Percentiles rank a stretch among this genome's conserved stretches.
phyloP scores from a whole-genome alignment of 2,888 invertebrate species.

The Eupithecia inturbata region DNA sequence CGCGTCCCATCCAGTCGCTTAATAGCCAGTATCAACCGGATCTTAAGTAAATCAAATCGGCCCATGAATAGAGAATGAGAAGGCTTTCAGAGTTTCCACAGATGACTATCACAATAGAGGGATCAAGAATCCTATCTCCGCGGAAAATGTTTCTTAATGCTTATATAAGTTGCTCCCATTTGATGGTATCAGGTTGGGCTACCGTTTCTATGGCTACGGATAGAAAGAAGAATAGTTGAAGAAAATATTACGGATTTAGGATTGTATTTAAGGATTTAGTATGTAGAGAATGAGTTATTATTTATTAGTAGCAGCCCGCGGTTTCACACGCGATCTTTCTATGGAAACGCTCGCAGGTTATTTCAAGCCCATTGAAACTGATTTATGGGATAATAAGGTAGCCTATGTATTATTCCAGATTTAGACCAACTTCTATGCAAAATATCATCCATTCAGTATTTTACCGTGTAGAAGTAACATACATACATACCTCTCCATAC shows the following conservation, averaged over 20 bases:
- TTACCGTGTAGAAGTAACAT: too few species aligned
- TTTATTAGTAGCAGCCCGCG: too few species aligned
- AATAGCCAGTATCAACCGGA: constrained; percentile 81
- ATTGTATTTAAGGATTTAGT: background rate
- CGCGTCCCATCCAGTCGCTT: constrained; percentile 71
- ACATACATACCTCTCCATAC: too few species aligned
- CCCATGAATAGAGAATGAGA: constrained; percentile 81
- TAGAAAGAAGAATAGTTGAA: background rate
- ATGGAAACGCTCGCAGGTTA: too few species aligned
- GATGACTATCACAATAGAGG: constrained; percentile 82
- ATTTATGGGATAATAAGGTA: too few species aligned
- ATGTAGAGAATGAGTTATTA: background rate
- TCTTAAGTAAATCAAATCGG: constrained; percentile 85
- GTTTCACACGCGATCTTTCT: too few species aligned
- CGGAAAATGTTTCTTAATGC: constrained; percentile 81
- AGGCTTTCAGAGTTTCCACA: constrained; percentile 77
- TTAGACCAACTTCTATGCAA: too few species aligned
- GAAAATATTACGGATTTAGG: background rate
- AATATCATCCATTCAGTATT: too few species aligned
- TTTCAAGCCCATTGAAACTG: too few species aligned
- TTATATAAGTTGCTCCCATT: constrained; percentile 78
- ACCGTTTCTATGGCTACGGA: constrained; percentile 8
- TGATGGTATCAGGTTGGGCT: constrained; percentile 62
- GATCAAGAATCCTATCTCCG: constrained; percentile 79
- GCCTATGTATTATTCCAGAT: too few species aligned